Conservation (phyloP, 2,888 invertebrate genomes). For the Leptinotarsa peninsularis region DNA sequence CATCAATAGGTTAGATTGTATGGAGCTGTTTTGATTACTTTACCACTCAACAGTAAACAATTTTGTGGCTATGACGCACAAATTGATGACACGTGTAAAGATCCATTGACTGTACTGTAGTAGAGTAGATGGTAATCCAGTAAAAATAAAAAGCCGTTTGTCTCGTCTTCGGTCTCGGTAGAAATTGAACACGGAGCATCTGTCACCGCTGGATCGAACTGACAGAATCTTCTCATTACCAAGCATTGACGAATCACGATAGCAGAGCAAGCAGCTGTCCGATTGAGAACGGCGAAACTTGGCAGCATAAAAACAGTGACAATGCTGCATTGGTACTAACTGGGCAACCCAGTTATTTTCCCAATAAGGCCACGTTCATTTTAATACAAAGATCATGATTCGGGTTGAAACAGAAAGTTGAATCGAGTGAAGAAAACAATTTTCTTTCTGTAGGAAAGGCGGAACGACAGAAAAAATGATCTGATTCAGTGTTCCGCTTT, state of each 20-base stretch:
- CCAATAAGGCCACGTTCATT: slow-evolving; percentile 30
- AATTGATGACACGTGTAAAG: neutral
- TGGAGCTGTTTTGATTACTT: too few relatives aligned
- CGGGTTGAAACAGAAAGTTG: slow-evolving; percentile 16
- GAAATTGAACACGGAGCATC: slow-evolving; percentile 38
- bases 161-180: slow-evolving; percentile 33
- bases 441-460: neutral
- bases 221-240: slow-evolving; percentile 49
- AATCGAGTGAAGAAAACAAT: neutral
- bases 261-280: slow-evolving; percentile 43
- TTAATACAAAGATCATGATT: slow-evolving; percentile 23
- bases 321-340: slow-evolving; percentile 39
- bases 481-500: too few relatives aligned
- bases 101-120: neutral
- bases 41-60: too few relatives aligned
- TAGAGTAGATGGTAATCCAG: slow-evolving; percentile 47
- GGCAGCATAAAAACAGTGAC: slow-evolving; percentile 46
- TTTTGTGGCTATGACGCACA: too few relatives aligned
- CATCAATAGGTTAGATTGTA: too few relatives aligned
- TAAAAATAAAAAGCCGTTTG: slow-evolving; percentile 35
- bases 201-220: slow-evolving; percentile 43
- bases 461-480: too few relatives aligned
- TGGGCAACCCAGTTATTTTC: slow-evolving; percentile 38
- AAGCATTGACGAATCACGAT: slow-evolving; percentile 47
- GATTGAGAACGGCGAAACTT: slow-evolving; percentile 42